Base-by-base conservation (phyloP, 2,113 vertebrate species). In the Fulica atra region DNA sequence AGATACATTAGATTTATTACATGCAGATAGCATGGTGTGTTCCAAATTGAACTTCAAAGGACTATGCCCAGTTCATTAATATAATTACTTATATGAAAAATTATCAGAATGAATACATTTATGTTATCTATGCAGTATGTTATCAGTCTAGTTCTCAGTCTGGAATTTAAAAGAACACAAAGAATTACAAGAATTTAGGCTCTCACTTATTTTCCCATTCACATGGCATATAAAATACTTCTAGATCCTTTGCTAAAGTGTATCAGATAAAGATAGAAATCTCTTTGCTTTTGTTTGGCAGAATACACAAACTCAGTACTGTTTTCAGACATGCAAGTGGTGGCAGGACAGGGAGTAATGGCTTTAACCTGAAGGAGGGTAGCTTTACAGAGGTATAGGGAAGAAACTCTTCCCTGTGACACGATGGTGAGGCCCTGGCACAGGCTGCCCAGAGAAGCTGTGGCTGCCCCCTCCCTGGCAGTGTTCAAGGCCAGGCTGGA, bases 31-130 rank as follows among this genome's bases (percentile, higher is more conserved):
- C 68, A 65, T 74, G 82, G 60, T 92, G 48, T 80, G 88, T 93
- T 78, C 80, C 31, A 86, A 93, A 94, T 71, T 78, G 88, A 92
- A 76, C 90, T 94, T 96, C 92, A 95, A 95, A 96, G 90, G 83
- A 86, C 26, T 83, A 23, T 59, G 61, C 61, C 0, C 9, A 84
- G 60, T 83, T 90, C 81, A 81, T 92, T 81, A 88, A 74, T 74
- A 69, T 88, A 95, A 96, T 95, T 93, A 76, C 79, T 88, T 66
- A 38, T 7, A 81, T 23, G 31, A 86, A 81, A 86, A 90, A 76
- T 81, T 86, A 96, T 88, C 79, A 61, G 56, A 81, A 92, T 81
- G 76, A 96, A 90, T 96, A 93, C 90, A 94, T 95, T 92, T 38
- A 64, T 61, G 25, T 89, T 95, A 95, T 97, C 93, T 90, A 29